Evolutionary conservation across 2,888 invertebrate species (phyloP), one percentile per base, ranked within the genome.

Genomic region (Aspidiotus rigidus): DNA sequence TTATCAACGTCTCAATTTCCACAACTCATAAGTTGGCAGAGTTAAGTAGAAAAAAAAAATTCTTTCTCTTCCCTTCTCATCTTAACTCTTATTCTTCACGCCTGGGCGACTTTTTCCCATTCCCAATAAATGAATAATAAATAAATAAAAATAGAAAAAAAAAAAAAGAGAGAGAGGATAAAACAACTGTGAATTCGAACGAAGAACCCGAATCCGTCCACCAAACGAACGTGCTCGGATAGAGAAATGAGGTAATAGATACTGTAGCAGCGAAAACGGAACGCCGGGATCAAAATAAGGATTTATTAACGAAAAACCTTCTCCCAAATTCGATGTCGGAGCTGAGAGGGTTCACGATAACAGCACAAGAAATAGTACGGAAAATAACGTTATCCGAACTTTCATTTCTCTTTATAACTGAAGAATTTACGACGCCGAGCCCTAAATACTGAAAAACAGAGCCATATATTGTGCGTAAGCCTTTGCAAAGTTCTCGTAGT

Each of bases 171-270:
- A 28, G 28, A 28, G 28, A 28, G 28, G 28, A 28, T 28, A 28
- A 28, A 28, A 28, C 28, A 28, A 28, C 28, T 28, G 28, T 5
- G 28, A 28, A 28, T 28, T 28, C 28, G 28, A 28, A 28, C 28
- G 28, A 28, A 28, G 28, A 28, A 28, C 28, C 28, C 28, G 28
- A 28, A 28, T 28, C 28, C 28, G 28, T 28, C 28, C 28, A 28
- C 28, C 28, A 28, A 28, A 28, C 28, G 59, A 66, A 66, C 66
- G 66, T 66, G 66, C 66, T 66, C 59, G 66, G 66, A 42, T 66
- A 66, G 56, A 66, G 66, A 66, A 64, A 66, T 66, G 66, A 66
- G 57, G 66, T 66, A 66, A 66, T 66, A 66, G 66, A 66, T 66
- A 66, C 42, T 28, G 28, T 28, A 28, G 28, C 28, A 28, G 28